phyloP scores from a whole-genome alignment of 2,888 invertebrate species.

The Trissolcus japonicus region DNA sequence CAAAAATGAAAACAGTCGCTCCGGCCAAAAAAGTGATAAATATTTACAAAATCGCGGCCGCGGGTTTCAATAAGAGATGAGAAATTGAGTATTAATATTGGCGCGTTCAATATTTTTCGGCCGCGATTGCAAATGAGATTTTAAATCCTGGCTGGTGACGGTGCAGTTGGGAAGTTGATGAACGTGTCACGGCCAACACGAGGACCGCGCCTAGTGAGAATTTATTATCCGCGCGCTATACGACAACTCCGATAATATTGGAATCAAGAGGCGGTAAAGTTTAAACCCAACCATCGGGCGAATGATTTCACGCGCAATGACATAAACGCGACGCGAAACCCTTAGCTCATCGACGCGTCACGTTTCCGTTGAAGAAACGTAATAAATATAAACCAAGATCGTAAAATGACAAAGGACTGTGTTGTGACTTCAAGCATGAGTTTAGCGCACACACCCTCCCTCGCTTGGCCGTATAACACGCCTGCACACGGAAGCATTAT shows the following conservation, averaged over 20 bases:
- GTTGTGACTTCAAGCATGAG: conserved; percentile 57
- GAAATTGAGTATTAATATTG: too few relatives aligned
- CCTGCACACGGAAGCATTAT: conserved; percentile 60
- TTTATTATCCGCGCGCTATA: conserved; percentile 26
- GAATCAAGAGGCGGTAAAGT: too few relatives aligned
- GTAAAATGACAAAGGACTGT: conserved; percentile 59
- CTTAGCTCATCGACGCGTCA: conserved; percentile 40
- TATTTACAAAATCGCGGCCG: conserved; percentile 15
- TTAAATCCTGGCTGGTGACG: conserved; percentile 8
- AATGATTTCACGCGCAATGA: too few relatives aligned
- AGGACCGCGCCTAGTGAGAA: conserved; percentile 16
- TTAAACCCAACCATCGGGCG: too few relatives aligned
- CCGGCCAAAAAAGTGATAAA: conserved; percentile 26
- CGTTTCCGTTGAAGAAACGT: conserved; percentile 46
- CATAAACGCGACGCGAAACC: conserved; percentile 16
- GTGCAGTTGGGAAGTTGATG: conserved; percentile 25
- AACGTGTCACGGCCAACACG: conserved; percentile 31
- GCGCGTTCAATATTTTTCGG: too few relatives aligned
- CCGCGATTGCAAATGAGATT: background rate
- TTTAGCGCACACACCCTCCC: conserved; percentile 59
- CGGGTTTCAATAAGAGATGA: too few relatives aligned
- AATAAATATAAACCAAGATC: conserved; percentile 51
- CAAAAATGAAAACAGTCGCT: background rate
- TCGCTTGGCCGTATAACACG: conserved; percentile 59
- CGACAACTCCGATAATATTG: conserved; percentile 24